Conservation (phyloP, 35 echinoderm and acorn worm species). For the Heliocidaris erythrogramma region DNA sequence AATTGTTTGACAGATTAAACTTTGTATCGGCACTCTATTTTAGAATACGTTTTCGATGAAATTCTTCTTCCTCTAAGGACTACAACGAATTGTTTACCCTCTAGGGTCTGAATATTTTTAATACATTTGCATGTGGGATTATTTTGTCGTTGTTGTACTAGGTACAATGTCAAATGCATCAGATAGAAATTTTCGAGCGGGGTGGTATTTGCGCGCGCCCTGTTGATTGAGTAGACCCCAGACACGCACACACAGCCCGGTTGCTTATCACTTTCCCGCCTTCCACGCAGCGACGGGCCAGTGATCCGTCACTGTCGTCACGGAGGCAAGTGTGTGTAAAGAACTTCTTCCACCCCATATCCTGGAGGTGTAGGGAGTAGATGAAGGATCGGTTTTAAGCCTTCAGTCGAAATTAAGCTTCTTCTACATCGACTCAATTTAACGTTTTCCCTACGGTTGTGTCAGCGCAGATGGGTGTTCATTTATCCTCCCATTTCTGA, state of each 20-base stretch:
- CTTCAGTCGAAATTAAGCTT: background rate
- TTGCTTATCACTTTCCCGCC: background rate
- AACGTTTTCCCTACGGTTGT: background rate
- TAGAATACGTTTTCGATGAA: background rate
- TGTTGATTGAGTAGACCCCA: background rate
- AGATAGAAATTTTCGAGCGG: background rate
- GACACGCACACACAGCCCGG: background rate
- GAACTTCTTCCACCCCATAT: background rate
- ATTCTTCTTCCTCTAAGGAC: background rate
- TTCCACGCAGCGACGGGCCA: background rate
- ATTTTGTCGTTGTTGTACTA: background rate
- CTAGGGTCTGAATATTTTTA: background rate
- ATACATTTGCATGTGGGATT: slow-evolving; percentile 2
- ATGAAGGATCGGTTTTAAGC: background rate
- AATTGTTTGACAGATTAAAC: background rate
- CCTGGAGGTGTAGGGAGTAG: background rate
- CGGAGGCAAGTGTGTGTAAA: background rate
- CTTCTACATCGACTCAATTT: background rate
- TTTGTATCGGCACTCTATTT: background rate
- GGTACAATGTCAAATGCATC: background rate
- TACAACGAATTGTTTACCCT: background rate
- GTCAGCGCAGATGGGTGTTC: background rate
- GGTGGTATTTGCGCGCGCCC: background rate
- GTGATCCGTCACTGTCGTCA: background rate
- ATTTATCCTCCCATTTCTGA: background rate